Percentiles rank a stretch among this genome's conserved stretches.
Evolutionary conservation across 2,113 vertebrate genomes (phyloP).

Genomic region (Tetrax tetrax): DNA sequence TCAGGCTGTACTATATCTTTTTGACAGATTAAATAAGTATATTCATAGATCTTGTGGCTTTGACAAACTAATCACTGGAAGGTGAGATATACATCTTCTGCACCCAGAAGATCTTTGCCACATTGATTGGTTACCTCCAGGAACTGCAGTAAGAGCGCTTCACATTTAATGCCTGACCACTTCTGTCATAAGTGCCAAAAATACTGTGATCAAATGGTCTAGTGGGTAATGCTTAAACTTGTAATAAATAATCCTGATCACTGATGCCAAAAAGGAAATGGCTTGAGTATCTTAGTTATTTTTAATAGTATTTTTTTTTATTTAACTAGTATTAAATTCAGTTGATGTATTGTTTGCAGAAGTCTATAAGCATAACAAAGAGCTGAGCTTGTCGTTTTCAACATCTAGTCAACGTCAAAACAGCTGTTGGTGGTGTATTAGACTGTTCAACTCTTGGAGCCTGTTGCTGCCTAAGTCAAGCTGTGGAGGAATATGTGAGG

Average conservation of each 20-base stretch:
- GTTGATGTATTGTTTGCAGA: not conserved
- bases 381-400: not conserved
- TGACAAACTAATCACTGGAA: slow-evolving; percentile 60
- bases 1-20: slow-evolving; percentile 34
- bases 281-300: not conserved
- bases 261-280: not conserved
- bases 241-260: slow-evolving; percentile 6
- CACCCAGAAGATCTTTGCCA: slow-evolving; percentile 24
- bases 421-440: not conserved
- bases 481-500: not conserved
- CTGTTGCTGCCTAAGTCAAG: not conserved
- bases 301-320: not conserved
- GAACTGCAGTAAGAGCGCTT: not conserved
- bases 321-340: not conserved
- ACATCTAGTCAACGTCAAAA: not conserved
- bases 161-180: slow-evolving; percentile 1
- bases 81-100: slow-evolving; percentile 14
- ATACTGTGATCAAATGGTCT: slow-evolving; percentile 21
- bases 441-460: not conserved
- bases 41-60: slow-evolving; percentile 51
- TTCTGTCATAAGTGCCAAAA: slow-evolving; percentile 24
- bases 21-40: slow-evolving; percentile 45
- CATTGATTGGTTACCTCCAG: slow-evolving; percentile 50
- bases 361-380: not conserved
- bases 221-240: not conserved